phyloP scores from a whole-genome alignment of 2,113 vertebrate species.

The Dendropsophus ebraccatus region DNA sequence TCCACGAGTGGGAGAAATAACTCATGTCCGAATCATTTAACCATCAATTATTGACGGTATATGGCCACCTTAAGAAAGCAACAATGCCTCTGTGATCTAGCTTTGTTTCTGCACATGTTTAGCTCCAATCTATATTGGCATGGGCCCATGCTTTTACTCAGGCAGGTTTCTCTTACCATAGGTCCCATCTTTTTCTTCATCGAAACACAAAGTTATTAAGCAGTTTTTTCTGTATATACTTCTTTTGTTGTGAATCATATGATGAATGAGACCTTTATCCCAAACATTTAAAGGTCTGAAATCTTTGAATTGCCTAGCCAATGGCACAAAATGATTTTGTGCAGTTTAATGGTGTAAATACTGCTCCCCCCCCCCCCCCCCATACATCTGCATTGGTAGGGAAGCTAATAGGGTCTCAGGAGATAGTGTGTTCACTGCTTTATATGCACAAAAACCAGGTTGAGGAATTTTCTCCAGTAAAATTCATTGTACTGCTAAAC shows the following conservation, averaged over 20 bases:
- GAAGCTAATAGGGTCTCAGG: slow-evolving; percentile 59
- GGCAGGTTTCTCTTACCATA: too few species aligned
- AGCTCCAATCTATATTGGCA: neutral
- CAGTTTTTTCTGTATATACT: neutral
- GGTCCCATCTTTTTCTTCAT: neutral
- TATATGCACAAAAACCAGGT: slow-evolving; percentile 51
- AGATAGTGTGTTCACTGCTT: slow-evolving; percentile 45
- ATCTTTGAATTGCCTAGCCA: too few species aligned
- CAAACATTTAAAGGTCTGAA: neutral
- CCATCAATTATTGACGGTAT: too few species aligned
- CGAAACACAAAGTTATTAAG: neutral
- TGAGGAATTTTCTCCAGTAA: slow-evolving; percentile 35
- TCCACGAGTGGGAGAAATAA: too few species aligned
- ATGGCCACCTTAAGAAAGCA: neutral
- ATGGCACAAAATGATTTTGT: slow-evolving; percentile 22
- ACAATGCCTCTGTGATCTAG: neutral
- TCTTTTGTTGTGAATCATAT: neutral
- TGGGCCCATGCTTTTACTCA: neutral
- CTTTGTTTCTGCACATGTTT: too few species aligned
- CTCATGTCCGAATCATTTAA: too few species aligned
- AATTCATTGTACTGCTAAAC: slow-evolving; percentile 55
- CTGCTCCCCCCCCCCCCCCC: neutral
- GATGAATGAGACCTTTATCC: neutral
- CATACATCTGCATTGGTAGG: slow-evolving; percentile 50
- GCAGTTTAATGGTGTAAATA: slow-evolving; percentile 18